phyloP scores from a whole-genome alignment of 2,797 vertebrate genomes.

The Channa striata region DNA sequence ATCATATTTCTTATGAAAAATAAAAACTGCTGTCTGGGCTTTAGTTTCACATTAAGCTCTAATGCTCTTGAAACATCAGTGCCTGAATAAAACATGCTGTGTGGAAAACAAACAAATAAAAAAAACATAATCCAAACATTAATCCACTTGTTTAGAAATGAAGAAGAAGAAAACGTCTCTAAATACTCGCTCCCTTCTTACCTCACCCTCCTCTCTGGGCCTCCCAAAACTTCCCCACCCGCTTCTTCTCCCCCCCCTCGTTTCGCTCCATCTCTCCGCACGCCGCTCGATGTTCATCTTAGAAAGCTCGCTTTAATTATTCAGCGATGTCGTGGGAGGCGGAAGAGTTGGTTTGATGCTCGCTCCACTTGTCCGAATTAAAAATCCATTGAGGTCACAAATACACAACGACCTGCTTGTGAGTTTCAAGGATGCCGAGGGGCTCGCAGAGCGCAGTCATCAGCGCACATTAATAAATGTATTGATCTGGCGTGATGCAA shows the following conservation, averaged over 20 bases:
- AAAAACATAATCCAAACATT: not conserved
- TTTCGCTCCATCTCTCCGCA: not conserved
- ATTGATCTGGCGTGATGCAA: constrained; percentile 31
- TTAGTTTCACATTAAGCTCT: not conserved
- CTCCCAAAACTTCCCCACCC: not conserved
- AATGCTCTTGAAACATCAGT: not conserved
- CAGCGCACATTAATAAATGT: constrained; percentile 50
- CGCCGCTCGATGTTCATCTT: not conserved
- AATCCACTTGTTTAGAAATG: not conserved
- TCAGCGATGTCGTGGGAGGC: constrained; percentile 33
- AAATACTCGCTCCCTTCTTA: not conserved
- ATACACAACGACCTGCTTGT: constrained; percentile 40
- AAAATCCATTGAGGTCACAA: constrained; percentile 39
- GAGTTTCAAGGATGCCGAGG: constrained; percentile 32
- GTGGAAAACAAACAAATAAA: not conserved
- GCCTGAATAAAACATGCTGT: constrained; percentile 14
- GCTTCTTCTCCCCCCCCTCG: not conserved
- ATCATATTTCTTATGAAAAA: no score
- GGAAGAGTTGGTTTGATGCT: constrained; percentile 30
- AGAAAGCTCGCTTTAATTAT: constrained; percentile 44
- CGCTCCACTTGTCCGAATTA: constrained; percentile 26
- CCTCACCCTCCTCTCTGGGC: not conserved
- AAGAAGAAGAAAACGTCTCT: not conserved
- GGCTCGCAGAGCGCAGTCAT: constrained; percentile 13
- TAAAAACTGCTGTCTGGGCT: not conserved